phyloP scores from a whole-genome alignment of 2,888 invertebrate genomes.

The Sericinus montela region DNA sequence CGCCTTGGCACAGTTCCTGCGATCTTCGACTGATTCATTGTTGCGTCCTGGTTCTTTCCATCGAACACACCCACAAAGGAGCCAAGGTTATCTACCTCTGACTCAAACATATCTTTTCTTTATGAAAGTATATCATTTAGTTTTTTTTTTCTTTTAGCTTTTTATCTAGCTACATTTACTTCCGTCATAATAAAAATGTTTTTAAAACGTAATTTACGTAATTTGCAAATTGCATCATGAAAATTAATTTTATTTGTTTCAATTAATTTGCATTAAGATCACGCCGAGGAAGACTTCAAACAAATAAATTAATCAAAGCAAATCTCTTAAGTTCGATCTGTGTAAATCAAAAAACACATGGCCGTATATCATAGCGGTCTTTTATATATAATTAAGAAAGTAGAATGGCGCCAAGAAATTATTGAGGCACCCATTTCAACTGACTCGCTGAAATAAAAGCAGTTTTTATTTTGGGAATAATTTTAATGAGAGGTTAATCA shows the following conservation, averaged over 20 bases:
- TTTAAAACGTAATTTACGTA: no score
- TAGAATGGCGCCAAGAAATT: constrained; percentile 40
- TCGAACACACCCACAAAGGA: constrained; percentile 43
- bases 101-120: no score
- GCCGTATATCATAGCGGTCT: constrained; percentile 32
- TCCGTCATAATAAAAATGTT: no score
- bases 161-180: no score
- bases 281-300: no score
- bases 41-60: constrained; percentile 44
- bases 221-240: no score
- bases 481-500: constrained; percentile 14
- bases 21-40: constrained; percentile 46
- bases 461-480: constrained; percentile 1
- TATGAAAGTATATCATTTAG: no score
- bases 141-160: no score
- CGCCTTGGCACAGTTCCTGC: constrained; percentile 62
- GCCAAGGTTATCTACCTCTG: constrained; percentile 45
- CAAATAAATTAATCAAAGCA: no score
- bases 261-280: no score
- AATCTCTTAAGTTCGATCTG: not conserved
- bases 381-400: constrained; percentile 47
- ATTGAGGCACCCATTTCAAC: not conserved
- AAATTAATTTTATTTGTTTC: no score
- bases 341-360: constrained; percentile 33
- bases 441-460: constrained; percentile 4